Evolutionary conservation across 1,140 invertebrate species (phyloP), one percentile per base, ranked within the genome.

Genomic region (Gonioctena quinquepunctata): DNA sequence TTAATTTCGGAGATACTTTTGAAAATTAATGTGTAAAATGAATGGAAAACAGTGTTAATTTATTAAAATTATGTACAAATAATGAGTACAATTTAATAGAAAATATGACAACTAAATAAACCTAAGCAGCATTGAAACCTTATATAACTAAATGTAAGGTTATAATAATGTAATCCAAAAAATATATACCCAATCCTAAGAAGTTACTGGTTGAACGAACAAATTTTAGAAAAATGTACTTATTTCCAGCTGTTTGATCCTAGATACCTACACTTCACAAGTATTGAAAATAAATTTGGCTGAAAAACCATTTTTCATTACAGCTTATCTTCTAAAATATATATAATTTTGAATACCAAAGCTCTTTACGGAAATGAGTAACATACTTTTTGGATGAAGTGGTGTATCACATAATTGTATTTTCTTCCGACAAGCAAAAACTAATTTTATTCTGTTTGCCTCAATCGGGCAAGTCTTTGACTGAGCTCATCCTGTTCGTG

Each of bases 401-500:
- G 11, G 33, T n/a, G 11, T 42, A 42, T 42, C 33, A 42, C 52
- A 56, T 56, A 56, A 21, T 56, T 21, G 5, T 19, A 21, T 56
- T 18, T 21, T 56, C 13, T 19, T n/a, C 19, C 52, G 21, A 21
- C 4, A 11, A 8, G 22, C 23, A 11, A 26, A 19, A 68, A 63
- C 2, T 26, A 25, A 52, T 59, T 68, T 70, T 89, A 90, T 83
- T 90, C 89, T 0, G 89, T 83, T 81, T 96, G 93, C 75, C 97
- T 86, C 66, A 99, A 87, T 81, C 94, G 90, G n/a, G 97, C 96
- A 63, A 99, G 86, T 83, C 97, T 86, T 83, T 98, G 94, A 19
- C 96, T 95, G 0, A 99, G 86, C 82, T 99, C 97, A 84, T 99
- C 97, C 85, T 98, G 95, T 82, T 98, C 95, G 76, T 94, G 91